Conservation (phyloP, 2,797 vertebrate genomes). For the Aythya fuligula region DNA sequence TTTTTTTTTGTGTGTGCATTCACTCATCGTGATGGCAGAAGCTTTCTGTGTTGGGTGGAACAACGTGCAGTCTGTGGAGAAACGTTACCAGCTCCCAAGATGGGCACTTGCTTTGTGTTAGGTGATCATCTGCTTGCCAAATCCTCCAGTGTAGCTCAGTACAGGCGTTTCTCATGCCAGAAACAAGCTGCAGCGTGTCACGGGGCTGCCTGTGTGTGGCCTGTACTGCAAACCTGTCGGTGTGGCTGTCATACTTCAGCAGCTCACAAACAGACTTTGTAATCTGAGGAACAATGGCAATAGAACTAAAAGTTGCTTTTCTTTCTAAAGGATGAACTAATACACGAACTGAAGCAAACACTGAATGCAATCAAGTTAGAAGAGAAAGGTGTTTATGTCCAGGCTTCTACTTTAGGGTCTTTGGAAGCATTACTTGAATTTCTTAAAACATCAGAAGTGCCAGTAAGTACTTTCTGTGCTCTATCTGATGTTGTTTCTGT, state of each 20-base stretch:
- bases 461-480: constrained; percentile 81
- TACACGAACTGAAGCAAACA: constrained; percentile 95
- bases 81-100: not conserved
- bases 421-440: constrained; percentile 97
- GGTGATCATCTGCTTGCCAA: not conserved
- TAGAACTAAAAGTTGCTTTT: not conserved
- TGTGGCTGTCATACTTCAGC: not conserved
- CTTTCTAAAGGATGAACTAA: constrained; percentile 88
- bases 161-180: not conserved
- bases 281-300: not conserved
- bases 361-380: constrained; percentile 95
- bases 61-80: not conserved
- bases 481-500: not conserved
- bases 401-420: constrained; percentile 95
- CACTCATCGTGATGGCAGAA: not conserved
- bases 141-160: not conserved
- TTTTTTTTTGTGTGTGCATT: not conserved
- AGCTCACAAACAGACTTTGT: not conserved
- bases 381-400: constrained; percentile 98
- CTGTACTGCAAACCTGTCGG: fast-evolving
- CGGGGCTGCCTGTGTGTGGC: not conserved
- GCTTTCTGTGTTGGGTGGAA: not conserved
- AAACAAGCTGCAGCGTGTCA: not conserved
- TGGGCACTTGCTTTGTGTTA: not conserved
- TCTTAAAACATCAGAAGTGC: constrained; percentile 95